Evolutionary conservation across 2,888 invertebrate genomes (phyloP), one percentile per base, ranked within the genome.

Genomic region (Drosophila neotestacea): DNA sequence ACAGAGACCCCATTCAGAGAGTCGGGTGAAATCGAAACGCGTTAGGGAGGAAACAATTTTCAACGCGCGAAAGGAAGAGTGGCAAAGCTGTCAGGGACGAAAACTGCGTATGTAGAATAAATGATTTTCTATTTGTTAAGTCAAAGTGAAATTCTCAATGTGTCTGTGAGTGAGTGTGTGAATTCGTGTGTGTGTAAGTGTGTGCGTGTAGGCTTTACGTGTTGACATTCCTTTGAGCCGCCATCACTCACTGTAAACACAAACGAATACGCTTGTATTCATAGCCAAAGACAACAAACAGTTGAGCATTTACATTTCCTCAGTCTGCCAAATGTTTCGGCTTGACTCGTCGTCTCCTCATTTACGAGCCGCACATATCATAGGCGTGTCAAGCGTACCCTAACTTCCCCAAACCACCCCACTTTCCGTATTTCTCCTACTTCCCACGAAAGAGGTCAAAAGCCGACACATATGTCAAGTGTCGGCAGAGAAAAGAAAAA

Each of bases 401-500:
- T 39, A 58, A 10, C 44, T 36, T 36, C n/a, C 51, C 30, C 36
- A 6, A 16, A 6, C 42, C n/a, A 9, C 39, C 30, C 30, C 38
- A 6, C 9, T 34, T 30, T 11, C 30, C 32, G 11, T 10, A 22
- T 16, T 28, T 27, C 27, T 54, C 36, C 30, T 9, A 16, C 56
- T 36, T 38, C 22, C 22, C 56, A 46, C 38, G 44, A 84, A 88
- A 76, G 81, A 85, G 91, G 91, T 91, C 91, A 90, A 91, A 88
- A 90, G 89, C 88, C 86, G 83, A 79, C 88, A 77, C 85, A 77
- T 82, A 81, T 90, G 90, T 90, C 90, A 90, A 90, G 91, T 86
- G 87, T 76, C 84, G 81, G 76, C 75, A 77, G 60, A 73, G 70
- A 74, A 72, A 56, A 66, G 62, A 54, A 59, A 60, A 59, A 70